Percentiles rank a stretch among this genome's conserved stretches.
Conservation (phyloP, 2,113 vertebrate species). For the Gadus chalcogrammus region DNA sequence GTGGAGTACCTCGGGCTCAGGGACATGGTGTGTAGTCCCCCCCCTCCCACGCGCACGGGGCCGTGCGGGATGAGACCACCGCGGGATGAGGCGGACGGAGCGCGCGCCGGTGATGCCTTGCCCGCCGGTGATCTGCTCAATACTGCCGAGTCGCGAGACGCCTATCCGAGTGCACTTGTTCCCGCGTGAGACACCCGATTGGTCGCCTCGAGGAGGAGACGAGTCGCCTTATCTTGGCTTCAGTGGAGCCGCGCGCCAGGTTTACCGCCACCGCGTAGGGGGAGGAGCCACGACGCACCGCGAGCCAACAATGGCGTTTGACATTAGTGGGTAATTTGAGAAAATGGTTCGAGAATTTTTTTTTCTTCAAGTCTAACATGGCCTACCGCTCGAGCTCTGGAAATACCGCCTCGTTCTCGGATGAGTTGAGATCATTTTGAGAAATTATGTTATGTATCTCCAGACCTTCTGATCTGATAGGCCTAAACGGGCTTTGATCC, state of each 20-base stretch:
- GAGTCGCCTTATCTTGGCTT: constrained; percentile 60
- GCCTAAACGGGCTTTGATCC: too few species aligned
- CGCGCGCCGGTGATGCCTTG: background rate
- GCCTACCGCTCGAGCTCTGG: too few species aligned
- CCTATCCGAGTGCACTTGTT: background rate
- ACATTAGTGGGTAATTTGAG: too few species aligned
- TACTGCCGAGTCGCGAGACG: too few species aligned
- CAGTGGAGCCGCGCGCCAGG: background rate
- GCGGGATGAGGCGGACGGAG: background rate
- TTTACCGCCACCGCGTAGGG: constrained; percentile 45
- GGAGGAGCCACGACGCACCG: constrained; percentile 73
- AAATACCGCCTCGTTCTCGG: too few species aligned
- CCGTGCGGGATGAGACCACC: background rate
- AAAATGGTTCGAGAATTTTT: too few species aligned
- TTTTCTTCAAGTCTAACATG: too few species aligned
- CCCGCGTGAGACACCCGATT: constrained; percentile 59
- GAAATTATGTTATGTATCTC: too few species aligned
- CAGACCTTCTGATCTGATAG: too few species aligned
- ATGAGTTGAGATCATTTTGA: too few species aligned
- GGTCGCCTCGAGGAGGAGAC: constrained; percentile 56
- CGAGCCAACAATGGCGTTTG: constrained; percentile 67
- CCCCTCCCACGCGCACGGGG: constrained; percentile 43
- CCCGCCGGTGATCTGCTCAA: background rate
- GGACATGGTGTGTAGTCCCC: constrained; percentile 81
- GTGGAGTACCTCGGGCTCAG: constrained; percentile 93